Conservation (phyloP, 1,140 invertebrate species). For the Panulirus ornatus region DNA sequence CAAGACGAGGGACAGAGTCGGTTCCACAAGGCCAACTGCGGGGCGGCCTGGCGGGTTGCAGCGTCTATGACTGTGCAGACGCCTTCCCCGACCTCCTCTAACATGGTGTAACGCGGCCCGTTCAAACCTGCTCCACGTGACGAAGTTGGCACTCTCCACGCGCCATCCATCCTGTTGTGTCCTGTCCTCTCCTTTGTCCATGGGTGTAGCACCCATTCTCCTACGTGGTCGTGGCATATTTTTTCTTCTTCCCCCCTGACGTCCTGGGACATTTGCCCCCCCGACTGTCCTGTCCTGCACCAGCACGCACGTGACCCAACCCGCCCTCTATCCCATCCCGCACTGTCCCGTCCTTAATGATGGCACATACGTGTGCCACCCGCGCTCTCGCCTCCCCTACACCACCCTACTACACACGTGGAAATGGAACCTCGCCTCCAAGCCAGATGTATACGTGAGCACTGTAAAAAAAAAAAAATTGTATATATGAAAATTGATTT, state of each 20-base stretch:
- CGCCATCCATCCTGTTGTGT: background rate
- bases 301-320: no score
- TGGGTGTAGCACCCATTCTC: background rate
- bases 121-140: slow-evolving; percentile 7
- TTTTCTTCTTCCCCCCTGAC: background rate
- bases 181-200: background rate
- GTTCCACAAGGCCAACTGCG: no score
- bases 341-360: no score
- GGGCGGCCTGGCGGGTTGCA: background rate
- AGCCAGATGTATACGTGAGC: no score
- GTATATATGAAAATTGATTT: no score
- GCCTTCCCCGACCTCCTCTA: slow-evolving; percentile 33
- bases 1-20: background rate
- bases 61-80: slow-evolving; percentile 60
- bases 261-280: background rate
- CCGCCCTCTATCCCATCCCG: no score
- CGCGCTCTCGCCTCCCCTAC: no score
- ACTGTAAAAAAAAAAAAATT: no score
- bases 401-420: no score
- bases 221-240: background rate
- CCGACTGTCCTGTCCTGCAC: no score
- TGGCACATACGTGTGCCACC: no score
- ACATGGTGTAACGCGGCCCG: slow-evolving; percentile 23
- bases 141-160: background rate
- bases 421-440: no score